phyloP scores from a whole-genome alignment of 2,888 invertebrate species.

The Hyposoter dolosus region DNA sequence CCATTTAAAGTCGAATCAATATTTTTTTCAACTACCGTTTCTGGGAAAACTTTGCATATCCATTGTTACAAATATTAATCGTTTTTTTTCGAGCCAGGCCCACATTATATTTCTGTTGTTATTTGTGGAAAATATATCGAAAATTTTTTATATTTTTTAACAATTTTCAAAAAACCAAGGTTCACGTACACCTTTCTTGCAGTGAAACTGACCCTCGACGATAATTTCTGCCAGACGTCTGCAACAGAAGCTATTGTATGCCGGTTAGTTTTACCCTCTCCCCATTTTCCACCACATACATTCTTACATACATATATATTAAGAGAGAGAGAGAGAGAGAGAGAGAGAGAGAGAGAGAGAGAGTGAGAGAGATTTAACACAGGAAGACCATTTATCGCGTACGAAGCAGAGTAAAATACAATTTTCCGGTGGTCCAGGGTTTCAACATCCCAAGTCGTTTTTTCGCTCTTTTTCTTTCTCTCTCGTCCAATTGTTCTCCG shows the following conservation, averaged over 20 bases:
- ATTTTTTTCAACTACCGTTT: background rate
- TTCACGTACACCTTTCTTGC: conserved; percentile 25
- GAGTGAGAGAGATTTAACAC: background rate
- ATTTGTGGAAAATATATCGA: background rate
- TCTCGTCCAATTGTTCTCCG: conserved; percentile 35
- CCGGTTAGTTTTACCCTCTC: conserved; percentile 1
- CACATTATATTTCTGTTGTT: background rate
- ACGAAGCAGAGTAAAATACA: conserved; percentile 56
- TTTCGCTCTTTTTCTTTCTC: conserved; percentile 13
- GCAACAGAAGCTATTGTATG: conserved; percentile 9
- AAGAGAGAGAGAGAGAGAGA: background rate
- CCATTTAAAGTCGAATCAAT: background rate
- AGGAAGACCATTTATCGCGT: conserved; percentile 52
- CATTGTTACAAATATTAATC: background rate
- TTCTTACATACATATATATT: background rate
- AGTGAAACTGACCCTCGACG: conserved; percentile 47
- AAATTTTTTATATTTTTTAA: background rate
- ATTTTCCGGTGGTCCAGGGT: conserved; percentile 40
- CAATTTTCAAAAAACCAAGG: background rate
- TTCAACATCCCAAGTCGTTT: conserved; percentile 3
- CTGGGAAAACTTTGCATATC: background rate
- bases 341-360: background rate
- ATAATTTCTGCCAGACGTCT: conserved; percentile 48
- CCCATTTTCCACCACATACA: too few relatives aligned
- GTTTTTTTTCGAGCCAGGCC: background rate